Evolutionary conservation across 2,797 vertebrate genomes (phyloP).

Genomic region (Sebastes hubbsi): DNA sequence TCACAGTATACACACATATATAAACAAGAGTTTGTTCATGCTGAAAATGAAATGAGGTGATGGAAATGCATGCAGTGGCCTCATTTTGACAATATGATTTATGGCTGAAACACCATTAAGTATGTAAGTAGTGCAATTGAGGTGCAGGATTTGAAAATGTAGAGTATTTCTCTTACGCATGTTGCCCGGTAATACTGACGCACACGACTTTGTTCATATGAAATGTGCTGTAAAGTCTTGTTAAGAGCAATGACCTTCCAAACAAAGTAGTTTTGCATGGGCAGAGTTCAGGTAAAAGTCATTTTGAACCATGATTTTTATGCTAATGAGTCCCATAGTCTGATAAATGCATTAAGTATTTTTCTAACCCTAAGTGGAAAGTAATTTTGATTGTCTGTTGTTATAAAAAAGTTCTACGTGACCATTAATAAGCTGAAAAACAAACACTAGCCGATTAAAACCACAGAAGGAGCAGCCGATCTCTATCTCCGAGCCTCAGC

Average conservation of each 20-base stretch:
- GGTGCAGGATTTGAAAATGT: not conserved
- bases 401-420: constrained; percentile 11
- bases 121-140: constrained; percentile 4
- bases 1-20: not conserved
- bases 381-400: not conserved
- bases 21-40: constrained; percentile 37
- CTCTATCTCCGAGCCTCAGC: constrained; percentile 24
- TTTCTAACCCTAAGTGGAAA: constrained; percentile 4
- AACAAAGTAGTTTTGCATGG: not conserved
- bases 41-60: constrained; percentile 31
- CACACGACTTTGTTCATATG: not conserved
- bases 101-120: constrained; percentile 32
- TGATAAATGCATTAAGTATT: constrained; percentile 3
- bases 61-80: constrained; percentile 36
- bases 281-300: not conserved
- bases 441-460: constrained; percentile 28
- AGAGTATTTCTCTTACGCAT: not conserved
- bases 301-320: not conserved
- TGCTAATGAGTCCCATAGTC: not conserved
- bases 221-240: constrained; percentile 2
- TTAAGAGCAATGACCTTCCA: not conserved
- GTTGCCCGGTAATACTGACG: not conserved
- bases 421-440: constrained; percentile 32
- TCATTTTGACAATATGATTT: constrained; percentile 45
- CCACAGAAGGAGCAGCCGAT: constrained; percentile 25